Base-by-base conservation (phyloP, 1,140 invertebrate genomes). In the Tyrophagus putrescentiae region DNA sequence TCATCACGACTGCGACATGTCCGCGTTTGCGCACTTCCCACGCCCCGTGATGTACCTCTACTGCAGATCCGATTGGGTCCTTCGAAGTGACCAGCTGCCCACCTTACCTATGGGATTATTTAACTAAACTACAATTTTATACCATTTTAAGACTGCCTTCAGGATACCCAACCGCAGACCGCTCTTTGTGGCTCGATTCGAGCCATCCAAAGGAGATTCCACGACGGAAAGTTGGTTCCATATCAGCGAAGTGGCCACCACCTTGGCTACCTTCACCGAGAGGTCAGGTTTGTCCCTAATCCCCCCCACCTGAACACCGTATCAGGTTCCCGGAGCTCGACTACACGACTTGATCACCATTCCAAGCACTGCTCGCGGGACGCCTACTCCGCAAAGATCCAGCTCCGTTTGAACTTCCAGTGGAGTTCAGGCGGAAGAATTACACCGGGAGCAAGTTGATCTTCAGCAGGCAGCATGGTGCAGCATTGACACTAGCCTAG, bases 401-500 rank as follows among this genome's bases (percentile, higher is more conserved):
- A 48, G 60, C 21, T 28, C 54, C 13, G 27, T 60, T 61, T 42
- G 11, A 52, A n/a, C n/a, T 33, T 61, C 60, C 28, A 3, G 25
- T 3, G 3, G 21, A 4, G 3, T 16, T 60, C 29, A 11, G 18
- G 16, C 18, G 3, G 2, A 9, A 59, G 29, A 27, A 21, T 6
- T 21, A 42, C 18, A 21, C 41, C 3, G 41, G 9, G 16, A 44
- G 31, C 9, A 62, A 62, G 45, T 41, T 62, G 18, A 63, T 62
- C 4, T 63, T 39, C 25, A 25, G 52, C 7, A 33, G 61, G 54
- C 4, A 28, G 18, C 4, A 27, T 54, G 36, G 33, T n/a, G 66
- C 65, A 66, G 50, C 67, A 11, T 23, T 64, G 21, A 65, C 64
- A 16, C 61, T 31, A 23, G 52, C 11, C 23, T 60, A 57, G 48